Conservation (phyloP, 1,140 invertebrate species). For the Drosophila orosa region DNA sequence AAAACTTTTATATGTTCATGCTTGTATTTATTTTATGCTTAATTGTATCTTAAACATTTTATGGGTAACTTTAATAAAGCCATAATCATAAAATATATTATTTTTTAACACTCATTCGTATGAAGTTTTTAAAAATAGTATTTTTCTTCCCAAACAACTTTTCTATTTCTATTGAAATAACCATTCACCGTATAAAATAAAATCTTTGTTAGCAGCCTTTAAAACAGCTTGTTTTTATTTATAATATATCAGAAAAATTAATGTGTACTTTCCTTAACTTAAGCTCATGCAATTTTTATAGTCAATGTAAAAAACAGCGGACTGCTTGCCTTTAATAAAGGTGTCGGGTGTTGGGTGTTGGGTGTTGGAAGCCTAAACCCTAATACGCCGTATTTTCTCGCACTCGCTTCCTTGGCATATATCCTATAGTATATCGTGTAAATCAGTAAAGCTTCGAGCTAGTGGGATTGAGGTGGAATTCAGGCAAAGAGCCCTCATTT, state of each 20-base stretch:
- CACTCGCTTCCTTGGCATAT: conserved; percentile 8
- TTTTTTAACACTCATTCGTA: neutral
- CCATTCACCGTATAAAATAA: neutral
- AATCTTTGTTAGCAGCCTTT: neutral
- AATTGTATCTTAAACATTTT: neutral
- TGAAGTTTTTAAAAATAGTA: neutral
- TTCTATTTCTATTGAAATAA: no score
- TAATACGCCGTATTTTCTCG: conserved; percentile 4
- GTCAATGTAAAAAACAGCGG: conserved; percentile 9
- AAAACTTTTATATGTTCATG: no score
- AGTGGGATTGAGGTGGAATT: conserved; percentile 25
- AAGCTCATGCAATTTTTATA: conserved; percentile 40
- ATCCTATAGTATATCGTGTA: conserved; percentile 39
- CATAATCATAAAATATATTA: neutral
- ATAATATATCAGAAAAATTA: neutral
- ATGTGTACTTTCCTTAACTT: no score
- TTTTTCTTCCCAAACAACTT: neutral
- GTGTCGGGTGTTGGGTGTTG: conserved; percentile 11
- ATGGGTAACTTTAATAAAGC: neutral
- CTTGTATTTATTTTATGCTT: neutral
- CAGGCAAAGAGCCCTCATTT: conserved; percentile 51
- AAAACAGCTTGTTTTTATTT: neutral
- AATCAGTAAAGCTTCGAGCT: conserved; percentile 51
- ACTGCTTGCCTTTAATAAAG: neutral
- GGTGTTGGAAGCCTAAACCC: conserved; percentile 3